Evolutionary conservation across 2,113 vertebrate genomes (phyloP).

Genomic region (Daubentonia madagascariensis): DNA sequence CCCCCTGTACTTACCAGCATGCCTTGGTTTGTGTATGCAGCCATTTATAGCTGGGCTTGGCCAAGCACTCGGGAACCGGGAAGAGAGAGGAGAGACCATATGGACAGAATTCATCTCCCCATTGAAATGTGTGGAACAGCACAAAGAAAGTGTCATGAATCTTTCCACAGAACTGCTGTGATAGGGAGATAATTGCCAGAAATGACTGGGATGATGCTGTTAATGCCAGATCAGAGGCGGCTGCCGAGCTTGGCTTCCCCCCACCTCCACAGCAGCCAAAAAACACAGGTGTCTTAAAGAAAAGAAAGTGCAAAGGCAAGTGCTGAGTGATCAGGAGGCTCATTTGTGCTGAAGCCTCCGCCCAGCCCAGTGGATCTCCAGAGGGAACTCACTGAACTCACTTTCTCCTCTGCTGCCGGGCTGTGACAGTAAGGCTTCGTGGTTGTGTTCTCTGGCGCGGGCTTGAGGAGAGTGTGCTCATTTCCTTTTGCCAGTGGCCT

Average conservation of each 20-base stretch:
- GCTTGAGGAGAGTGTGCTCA: background rate
- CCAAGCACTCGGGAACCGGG: background rate
- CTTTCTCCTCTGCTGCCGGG: background rate
- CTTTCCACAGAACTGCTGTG: slow-evolving; percentile 51
- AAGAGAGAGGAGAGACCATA: background rate
- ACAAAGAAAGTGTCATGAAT: slow-evolving; percentile 62
- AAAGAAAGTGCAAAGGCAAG: slow-evolving; percentile 37
- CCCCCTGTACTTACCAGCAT: background rate
- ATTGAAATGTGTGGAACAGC: background rate
- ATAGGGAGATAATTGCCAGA: slow-evolving; percentile 79
- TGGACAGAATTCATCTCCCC: slow-evolving; percentile 53
- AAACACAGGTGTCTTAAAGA: slow-evolving; percentile 80
- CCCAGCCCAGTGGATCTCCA: slow-evolving; percentile 40
- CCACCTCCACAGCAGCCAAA: slow-evolving; percentile 65
- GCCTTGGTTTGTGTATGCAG: slow-evolving; percentile 34
- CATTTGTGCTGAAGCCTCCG: background rate
- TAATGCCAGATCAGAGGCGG: background rate
- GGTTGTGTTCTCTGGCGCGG: background rate
- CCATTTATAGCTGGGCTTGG: background rate
- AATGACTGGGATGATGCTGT: slow-evolving; percentile 54
- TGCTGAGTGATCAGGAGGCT: slow-evolving; percentile 58
- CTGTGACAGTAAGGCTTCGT: background rate
- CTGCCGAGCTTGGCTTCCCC: slow-evolving; percentile 34
- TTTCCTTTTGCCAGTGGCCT: background rate
- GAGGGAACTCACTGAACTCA: rapidly evolving